A percentile compares a stretch with the other conserved stretches of the same genome.
Evolutionary conservation across 2,797 vertebrate species (phyloP).

Genomic region (Sebastes minor): DNA sequence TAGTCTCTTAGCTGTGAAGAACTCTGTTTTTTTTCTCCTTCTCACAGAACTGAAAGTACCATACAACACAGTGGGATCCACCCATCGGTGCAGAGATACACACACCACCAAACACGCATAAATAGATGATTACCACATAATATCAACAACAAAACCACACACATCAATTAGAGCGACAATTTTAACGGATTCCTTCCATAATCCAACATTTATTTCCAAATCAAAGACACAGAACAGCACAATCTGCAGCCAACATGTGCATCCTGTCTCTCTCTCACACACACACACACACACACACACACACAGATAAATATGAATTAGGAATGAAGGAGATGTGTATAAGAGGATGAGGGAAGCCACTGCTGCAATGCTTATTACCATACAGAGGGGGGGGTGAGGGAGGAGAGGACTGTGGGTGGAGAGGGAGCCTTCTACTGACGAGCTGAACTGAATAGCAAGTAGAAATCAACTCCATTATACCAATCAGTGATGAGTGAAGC

Average conservation of each 20-base stretch:
- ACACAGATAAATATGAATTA: slow-evolving; percentile 39
- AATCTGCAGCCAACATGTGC: slow-evolving; percentile 25
- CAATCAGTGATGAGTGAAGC: slow-evolving; percentile 53
- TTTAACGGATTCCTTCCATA: slow-evolving; percentile 1
- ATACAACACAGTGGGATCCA: slow-evolving; percentile 54
- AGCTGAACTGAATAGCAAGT: slow-evolving; percentile 63
- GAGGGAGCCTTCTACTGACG: slow-evolving; percentile 54
- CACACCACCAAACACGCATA: background rate
- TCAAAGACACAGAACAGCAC: background rate
- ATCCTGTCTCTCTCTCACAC: background rate
- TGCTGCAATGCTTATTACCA: slow-evolving; percentile 74
- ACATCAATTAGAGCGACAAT: slow-evolving; percentile 5
- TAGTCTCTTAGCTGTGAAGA: slow-evolving; percentile 66
- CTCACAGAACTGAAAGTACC: slow-evolving; percentile 41
- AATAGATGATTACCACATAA: slow-evolving; percentile 23
- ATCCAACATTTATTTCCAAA: slow-evolving; percentile 16
- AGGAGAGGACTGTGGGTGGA: slow-evolving; percentile 51
- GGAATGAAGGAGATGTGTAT: slow-evolving; percentile 46
- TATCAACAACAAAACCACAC: slow-evolving; percentile 29
- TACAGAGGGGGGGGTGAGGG: slow-evolving; percentile 37
- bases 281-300: slow-evolving; percentile 53
- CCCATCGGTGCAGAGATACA: slow-evolving; percentile 35
- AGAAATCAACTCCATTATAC: slow-evolving; percentile 61
- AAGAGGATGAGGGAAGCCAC: slow-evolving; percentile 55
- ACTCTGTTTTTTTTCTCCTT: slow-evolving; percentile 1